A percentile compares a stretch with the other conserved stretches of the same genome.
Evolutionary conservation across 2,797 vertebrate species (phyloP).

Genomic region (Toxotes lorentzi): DNA sequence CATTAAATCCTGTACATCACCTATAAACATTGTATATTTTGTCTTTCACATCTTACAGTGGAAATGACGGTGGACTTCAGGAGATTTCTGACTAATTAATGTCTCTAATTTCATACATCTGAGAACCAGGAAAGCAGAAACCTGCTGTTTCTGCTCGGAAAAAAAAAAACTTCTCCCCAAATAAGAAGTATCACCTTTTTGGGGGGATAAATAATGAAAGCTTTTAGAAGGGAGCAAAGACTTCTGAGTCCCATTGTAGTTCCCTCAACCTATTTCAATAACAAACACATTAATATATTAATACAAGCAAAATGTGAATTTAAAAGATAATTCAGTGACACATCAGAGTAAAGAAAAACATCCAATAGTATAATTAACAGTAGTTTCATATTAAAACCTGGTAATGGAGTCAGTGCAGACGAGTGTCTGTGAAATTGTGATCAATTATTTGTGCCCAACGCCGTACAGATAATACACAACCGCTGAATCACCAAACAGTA

Average conservation of each 20-base stretch:
- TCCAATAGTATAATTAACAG: constrained; percentile 10
- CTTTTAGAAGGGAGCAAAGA: constrained; percentile 2
- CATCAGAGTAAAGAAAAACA: constrained; percentile 2
- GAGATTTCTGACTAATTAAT: too few relatives aligned
- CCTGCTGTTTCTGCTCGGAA: neutral
- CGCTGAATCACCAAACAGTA: constrained; percentile 18
- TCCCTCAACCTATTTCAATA: constrained; percentile 11
- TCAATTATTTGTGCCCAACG: constrained; percentile 19
- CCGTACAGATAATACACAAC: constrained; percentile 17
- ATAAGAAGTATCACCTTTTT: neutral
- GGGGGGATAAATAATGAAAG: constrained; percentile 3
- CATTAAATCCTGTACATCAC: neutral
- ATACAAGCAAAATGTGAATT: neutral
- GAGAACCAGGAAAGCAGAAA: neutral
- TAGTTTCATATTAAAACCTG: constrained; percentile 18
- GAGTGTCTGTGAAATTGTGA: neutral
- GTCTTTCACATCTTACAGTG: too few relatives aligned
- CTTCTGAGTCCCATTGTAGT: neutral
- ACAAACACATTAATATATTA: neutral
- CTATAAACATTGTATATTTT: too few relatives aligned
- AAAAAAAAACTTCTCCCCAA: neutral
- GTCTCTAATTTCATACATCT: neutral
- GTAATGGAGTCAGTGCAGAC: constrained; percentile 6
- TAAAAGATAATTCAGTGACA: constrained; percentile 3
- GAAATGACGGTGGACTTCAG: too few relatives aligned